Conservation (phyloP, 2,797 vertebrate species). For the Falco rusticolus region DNA sequence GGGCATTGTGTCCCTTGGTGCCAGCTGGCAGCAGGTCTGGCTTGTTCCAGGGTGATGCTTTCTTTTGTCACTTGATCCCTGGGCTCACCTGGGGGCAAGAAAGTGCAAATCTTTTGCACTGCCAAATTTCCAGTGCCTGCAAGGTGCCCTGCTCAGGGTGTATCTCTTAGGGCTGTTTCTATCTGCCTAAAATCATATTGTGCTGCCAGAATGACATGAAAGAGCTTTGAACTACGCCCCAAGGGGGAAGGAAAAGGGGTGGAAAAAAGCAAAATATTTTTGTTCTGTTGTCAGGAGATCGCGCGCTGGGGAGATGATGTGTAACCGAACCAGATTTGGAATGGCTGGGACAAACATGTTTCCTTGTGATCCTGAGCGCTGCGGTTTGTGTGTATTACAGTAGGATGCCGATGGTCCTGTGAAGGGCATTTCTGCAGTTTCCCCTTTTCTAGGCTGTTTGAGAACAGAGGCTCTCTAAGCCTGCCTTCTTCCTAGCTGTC, state of each 20-base stretch:
- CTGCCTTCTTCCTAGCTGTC: not conserved
- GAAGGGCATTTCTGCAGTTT: not conserved
- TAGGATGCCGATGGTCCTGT: not conserved
- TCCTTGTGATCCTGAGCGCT: not conserved
- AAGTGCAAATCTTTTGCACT: not conserved
- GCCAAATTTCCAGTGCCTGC: not conserved
- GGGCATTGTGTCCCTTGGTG: not conserved
- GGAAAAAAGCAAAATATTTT: conserved; percentile 1
- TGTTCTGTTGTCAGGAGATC: not conserved
- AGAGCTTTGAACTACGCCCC: not conserved
- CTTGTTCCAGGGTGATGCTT: not conserved
- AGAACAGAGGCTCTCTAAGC: not conserved
- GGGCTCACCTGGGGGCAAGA: not conserved
- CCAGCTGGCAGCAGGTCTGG: not conserved
- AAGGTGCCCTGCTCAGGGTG: not conserved
- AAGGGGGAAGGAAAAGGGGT: not conserved
- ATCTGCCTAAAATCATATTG: not conserved
- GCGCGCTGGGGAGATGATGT: not conserved
- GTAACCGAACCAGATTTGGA: not conserved
- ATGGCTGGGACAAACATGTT: not conserved
- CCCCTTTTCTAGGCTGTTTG: not conserved
- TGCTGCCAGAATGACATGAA: not conserved
- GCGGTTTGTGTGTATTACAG: not conserved
- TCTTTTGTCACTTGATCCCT: not conserved
- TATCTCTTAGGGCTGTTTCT: not conserved